Percentiles rank a stretch among this genome's conserved stretches.
Conservation (phyloP, 2,888 invertebrate genomes). For the Cataglyphis rosenhaueri region DNA sequence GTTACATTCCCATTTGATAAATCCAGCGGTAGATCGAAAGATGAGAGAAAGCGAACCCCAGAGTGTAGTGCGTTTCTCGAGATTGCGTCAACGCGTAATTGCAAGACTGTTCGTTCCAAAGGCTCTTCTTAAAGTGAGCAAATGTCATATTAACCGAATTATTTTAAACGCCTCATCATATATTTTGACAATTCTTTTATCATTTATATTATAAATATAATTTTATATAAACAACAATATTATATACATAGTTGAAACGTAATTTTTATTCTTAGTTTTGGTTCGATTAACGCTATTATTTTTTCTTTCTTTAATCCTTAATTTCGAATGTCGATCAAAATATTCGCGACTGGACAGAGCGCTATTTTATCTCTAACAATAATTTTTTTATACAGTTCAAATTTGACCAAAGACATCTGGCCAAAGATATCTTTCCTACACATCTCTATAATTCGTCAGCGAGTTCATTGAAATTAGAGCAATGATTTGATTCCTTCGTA, state of each 20-base stretch:
- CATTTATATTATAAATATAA: not conserved
- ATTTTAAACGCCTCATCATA: not conserved
- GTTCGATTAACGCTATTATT: not conserved
- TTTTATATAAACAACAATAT: not conserved
- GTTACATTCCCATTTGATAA: slow-evolving; percentile 31
- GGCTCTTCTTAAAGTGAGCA: slow-evolving; percentile 1
- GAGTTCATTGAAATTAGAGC: slow-evolving; percentile 37
- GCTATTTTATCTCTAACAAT: not conserved
- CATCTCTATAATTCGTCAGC: not conserved
- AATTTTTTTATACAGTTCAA: not conserved
- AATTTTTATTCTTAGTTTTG: not conserved
- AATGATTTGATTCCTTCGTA: slow-evolving; percentile 27
- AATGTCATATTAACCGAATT: slow-evolving; percentile 19
- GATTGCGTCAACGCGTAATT: slow-evolving; percentile 72
- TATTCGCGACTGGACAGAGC: not conserved
- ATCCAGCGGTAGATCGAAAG: slow-evolving; percentile 54
- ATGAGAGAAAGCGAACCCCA: slow-evolving; percentile 73
- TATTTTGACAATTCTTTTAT: not conserved
- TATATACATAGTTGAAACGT: not conserved
- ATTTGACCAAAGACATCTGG: not conserved
- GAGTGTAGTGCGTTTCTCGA: slow-evolving; percentile 20
- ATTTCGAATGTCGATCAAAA: not conserved
- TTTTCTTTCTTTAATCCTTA: not conserved
- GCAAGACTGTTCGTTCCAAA: slow-evolving; percentile 37
- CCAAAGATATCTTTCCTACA: not conserved